phyloP scores from a whole-genome alignment of 2,797 vertebrate species.

The Sardinella longiceps region DNA sequence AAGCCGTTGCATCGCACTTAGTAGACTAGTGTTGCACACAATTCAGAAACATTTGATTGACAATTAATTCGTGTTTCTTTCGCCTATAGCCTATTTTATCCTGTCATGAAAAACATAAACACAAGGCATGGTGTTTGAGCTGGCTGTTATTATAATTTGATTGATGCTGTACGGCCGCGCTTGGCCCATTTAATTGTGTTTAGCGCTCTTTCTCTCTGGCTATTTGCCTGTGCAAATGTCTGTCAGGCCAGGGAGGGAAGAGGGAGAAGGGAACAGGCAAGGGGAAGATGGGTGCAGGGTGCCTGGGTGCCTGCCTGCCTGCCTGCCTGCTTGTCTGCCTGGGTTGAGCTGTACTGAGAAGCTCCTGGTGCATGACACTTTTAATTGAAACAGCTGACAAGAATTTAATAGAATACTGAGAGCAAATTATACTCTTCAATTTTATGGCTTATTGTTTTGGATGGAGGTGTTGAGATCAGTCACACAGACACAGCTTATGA shows the following conservation, averaged over 20 bases:
- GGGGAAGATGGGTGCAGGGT: too few relatives aligned
- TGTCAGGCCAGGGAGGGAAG: constrained; percentile 38
- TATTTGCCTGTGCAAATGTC: constrained; percentile 47
- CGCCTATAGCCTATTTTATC: constrained; percentile 36
- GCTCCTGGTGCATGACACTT: constrained; percentile 54
- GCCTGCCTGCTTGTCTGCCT: too few relatives aligned
- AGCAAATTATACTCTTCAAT: constrained; percentile 66
- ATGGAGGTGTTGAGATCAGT: constrained; percentile 14
- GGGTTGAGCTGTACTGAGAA: constrained; percentile 41
- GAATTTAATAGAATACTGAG: constrained; percentile 68
- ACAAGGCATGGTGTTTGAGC: constrained; percentile 69
- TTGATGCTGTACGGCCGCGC: constrained; percentile 73
- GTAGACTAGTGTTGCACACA: background rate
- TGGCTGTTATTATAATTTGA: constrained; percentile 74
- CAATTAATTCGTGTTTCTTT: constrained; percentile 9
- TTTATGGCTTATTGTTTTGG: constrained; percentile 54
- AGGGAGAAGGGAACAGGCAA: background rate
- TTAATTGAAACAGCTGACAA: constrained; percentile 66
- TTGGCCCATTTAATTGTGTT: constrained; percentile 79
- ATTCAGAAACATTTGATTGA: constrained; percentile 8
- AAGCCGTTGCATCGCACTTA: background rate
- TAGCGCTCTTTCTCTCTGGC: constrained; percentile 60
- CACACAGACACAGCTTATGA: background rate
- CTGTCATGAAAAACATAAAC: constrained; percentile 36
- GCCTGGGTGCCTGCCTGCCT: too few relatives aligned